phyloP scores from a whole-genome alignment of 64 coral and sea anemone species.

The Pocillopora verrucosa region DNA sequence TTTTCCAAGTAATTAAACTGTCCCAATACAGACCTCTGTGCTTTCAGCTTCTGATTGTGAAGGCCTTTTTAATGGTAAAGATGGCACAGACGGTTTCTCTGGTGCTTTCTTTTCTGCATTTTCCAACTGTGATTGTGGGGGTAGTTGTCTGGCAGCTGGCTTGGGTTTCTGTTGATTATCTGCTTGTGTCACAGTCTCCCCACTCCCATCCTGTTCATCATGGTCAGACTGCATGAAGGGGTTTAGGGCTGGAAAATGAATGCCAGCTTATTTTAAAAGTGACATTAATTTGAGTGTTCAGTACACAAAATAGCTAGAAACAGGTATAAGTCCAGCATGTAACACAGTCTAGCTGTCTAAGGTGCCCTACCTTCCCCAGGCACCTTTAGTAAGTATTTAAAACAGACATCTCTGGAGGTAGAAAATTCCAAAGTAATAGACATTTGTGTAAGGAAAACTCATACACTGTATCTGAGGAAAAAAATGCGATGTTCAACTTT shows the following conservation, averaged over 20 bases:
- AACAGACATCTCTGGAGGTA: too few relatives aligned
- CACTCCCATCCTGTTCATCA: constrained; percentile 35
- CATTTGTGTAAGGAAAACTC: too few relatives aligned
- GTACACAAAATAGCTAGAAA: too few relatives aligned
- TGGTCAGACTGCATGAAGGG: constrained; percentile 41
- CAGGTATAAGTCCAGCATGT: too few relatives aligned
- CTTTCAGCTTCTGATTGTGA: constrained; percentile 27
- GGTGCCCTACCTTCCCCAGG: too few relatives aligned
- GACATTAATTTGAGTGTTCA: too few relatives aligned
- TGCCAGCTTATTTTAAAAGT: background rate
- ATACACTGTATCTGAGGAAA: too few relatives aligned
- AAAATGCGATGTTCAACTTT: too few relatives aligned
- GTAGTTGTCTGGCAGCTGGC: constrained; percentile 28
- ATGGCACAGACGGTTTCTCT: constrained; percentile 44
- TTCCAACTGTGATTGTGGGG: constrained; percentile 21
- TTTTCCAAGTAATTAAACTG: too few relatives aligned
- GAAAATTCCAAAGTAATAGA: too few relatives aligned
- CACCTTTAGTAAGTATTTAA: too few relatives aligned
- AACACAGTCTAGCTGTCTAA: too few relatives aligned
- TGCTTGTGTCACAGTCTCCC: background rate
- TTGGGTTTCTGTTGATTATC: constrained; percentile 56
- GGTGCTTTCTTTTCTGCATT: constrained; percentile 20
- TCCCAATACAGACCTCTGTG: constrained; percentile 19
- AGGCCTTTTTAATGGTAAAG: constrained; percentile 35
- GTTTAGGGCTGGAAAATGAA: constrained; percentile 21